phyloP scores from a whole-genome alignment of 2,113 vertebrate species.

The Gavialis gangeticus region DNA sequence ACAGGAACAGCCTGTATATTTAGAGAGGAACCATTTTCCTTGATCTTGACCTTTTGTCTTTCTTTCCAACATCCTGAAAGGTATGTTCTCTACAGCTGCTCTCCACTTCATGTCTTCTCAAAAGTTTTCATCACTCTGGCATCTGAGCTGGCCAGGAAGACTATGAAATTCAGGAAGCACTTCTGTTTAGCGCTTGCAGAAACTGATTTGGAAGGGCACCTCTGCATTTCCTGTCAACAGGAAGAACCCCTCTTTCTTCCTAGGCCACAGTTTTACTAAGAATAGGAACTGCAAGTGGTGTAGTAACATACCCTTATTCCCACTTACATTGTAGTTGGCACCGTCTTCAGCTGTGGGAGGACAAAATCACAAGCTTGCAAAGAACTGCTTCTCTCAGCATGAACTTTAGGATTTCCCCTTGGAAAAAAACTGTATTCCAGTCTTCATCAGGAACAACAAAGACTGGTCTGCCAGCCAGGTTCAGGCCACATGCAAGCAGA shows the following conservation, averaged over 20 bases:
- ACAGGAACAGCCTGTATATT: not conserved
- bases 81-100: not conserved
- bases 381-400: not conserved
- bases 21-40: not conserved
- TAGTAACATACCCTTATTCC: not conserved
- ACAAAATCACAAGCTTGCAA: not conserved
- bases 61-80: not conserved
- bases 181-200: not conserved
- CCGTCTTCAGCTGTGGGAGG: not conserved
- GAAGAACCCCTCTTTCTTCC: not conserved
- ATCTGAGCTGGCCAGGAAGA: not conserved
- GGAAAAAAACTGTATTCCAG: not conserved
- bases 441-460: not conserved
- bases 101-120: not conserved
- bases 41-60: not conserved
- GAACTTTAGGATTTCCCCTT: not conserved
- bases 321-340: not conserved
- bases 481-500: not conserved
- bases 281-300: not conserved
- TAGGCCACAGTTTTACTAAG: not conserved
- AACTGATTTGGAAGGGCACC: not conserved
- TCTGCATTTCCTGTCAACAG: not conserved
- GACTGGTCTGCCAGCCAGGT: not conserved
- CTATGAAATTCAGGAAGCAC: not conserved
- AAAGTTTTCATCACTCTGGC: not conserved